Base-by-base conservation (phyloP, 1,140 invertebrate species). In the Dendroctonus valens region DNA sequence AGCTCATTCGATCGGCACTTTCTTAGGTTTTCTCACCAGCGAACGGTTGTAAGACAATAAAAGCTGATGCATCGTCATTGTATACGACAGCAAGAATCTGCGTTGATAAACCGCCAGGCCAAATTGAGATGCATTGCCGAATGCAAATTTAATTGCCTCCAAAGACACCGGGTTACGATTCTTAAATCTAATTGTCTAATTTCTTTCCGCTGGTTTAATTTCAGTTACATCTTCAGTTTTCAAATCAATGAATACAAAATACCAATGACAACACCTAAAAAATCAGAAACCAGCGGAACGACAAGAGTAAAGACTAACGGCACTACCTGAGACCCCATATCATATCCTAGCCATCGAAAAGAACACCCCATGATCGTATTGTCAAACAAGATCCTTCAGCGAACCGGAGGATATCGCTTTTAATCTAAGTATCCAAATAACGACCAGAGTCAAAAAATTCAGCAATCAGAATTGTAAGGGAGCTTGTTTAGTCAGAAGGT, bases 11-110 rank as follows among this genome's bases (percentile, higher is more conserved):
- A 77, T 77, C 74, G 75, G 73, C 74, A 77, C 74, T 77, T 77
- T 76, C 75, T 77, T 76, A 72, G 71, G 72, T 76, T 77, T 77
- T 72, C 73, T 74, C 72, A 72, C 73, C 70, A 69, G 73, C 66
- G 69, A 76, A 75, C 72, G 75, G 70, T 68, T 77, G 74, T 76
- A 75, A 75, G 75, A 77, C 75, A 76, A 77, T 77, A 77, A 77
- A 77, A 76, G 74, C 75, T 77, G 75, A 77, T 77, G 74, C 72
- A 77, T 77, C 75, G 75, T 76, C 73, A 76, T 76, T 76, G 75
- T 77, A 77, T 77, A 76, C 74, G 75, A 75, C 75, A 75, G 67
- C 67, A 74, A 71, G 72, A 75, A 72, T 72, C 71, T 69, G 69
- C 54, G 69, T 69, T 73, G 72, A 75, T 74, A 74, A 72, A 73